Evolutionary conservation across 2,797 vertebrate species (phyloP), one percentile per base, ranked within the genome.

Genomic region (Leptatherina wallacei): DNA sequence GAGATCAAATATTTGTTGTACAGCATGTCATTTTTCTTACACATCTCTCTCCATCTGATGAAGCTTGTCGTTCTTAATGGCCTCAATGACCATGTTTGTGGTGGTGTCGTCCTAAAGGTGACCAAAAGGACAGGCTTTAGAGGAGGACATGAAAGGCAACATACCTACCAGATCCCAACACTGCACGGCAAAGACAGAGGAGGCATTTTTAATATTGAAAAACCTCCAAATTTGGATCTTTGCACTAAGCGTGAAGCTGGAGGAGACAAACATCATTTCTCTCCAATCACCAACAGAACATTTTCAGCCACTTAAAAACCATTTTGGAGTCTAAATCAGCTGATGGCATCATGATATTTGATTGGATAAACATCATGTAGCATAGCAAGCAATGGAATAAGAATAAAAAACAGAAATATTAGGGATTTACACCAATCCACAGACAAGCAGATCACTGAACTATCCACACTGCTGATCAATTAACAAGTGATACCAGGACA

Each of bases 31-130:
- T 35, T 49, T 59, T 75, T 52, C 86, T 87, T 95, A 98, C 97
- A 96, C 92, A 65, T 98, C 95, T 91, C 93, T 90, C 86, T 99
- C 96, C 95, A 97, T 96, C 93, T 98, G 96, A 80, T 96, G 96
- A 75, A 99, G 94, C 70, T 88, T 93, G 92, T 99, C 97, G 22
- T 96, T 99, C 93, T 98, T 98, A 77, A 98, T 98, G 65, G 96
- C 96, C 91, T 99, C 98, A 18, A 95, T 95, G 57, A 99, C 86
- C 90, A 99, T 91, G 62, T 96, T 96, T 2, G 95, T 89, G 78
- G 93, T 94, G 30, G 96, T 84, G 86, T 99, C 97, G 81, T 98
- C 98, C 98, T 99, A 80, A 68, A 75, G 85, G 42, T 64, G 14
- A 30, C 2, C 18, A 55, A n/a, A 27, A 67, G 18, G 6, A 75